These are phyloP conservation scores for Brachionichthys hirsutus DNA, from an alignment of 2,113 vertebrate species.

Conservation along the genomic window DNA sequence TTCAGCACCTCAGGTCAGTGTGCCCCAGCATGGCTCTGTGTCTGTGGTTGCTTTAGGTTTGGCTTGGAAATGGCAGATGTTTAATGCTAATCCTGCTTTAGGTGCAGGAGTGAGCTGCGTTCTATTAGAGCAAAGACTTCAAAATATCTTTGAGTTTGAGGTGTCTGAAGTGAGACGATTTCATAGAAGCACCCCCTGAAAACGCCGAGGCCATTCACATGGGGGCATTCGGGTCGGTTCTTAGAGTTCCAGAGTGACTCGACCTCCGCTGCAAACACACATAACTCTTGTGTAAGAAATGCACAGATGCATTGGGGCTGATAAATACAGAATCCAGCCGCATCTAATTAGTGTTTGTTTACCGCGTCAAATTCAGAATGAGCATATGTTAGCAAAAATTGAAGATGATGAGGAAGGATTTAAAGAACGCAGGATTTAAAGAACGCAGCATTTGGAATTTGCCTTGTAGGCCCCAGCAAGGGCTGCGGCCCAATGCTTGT, in stretches of 20 bases:
- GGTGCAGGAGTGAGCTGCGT: background rate
- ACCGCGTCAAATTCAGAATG: too few species aligned
- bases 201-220: background rate
- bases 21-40: too few species aligned
- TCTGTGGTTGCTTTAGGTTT: background rate
- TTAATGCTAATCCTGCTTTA: background rate
- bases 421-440: too few species aligned
- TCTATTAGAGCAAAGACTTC: constrained; percentile 4
- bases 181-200: background rate
- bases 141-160: constrained; percentile 25
- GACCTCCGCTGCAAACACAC: too few species aligned
- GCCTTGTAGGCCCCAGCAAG: background rate
- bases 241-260: too few species aligned
- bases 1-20: too few species aligned
- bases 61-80: background rate
- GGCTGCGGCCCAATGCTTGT: constrained; percentile 8
- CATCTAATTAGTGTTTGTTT: too few species aligned
- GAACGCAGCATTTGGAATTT: constrained; percentile 4
- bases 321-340: too few species aligned
- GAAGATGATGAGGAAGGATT: too few species aligned
- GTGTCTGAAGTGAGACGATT: background rate
- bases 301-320: constrained; percentile 13
- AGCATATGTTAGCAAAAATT: too few species aligned
- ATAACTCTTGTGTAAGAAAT: constrained; percentile 1
- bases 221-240: too few species aligned